Base-by-base conservation (phyloP, 2,888 invertebrate genomes). In the Lepidocyrtoides sp. region DNA sequence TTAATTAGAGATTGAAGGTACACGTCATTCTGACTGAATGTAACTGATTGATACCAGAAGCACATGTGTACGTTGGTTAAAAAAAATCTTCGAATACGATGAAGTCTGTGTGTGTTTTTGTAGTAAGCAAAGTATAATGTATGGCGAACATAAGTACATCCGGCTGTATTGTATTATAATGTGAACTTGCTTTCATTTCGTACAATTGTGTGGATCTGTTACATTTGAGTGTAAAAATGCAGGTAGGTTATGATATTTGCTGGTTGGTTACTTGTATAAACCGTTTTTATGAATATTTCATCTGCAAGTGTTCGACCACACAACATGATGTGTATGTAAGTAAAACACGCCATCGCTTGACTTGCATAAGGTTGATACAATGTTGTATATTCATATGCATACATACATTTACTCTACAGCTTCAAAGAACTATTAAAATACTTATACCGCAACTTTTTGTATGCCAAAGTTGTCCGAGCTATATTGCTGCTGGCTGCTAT, bases 201-300 rank as follows among this genome's bases (percentile, higher is more conserved):
- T 36, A 79, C 54, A 79, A 8, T 77, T 26, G 14, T 44, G 17
- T 23, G 26, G 20, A 72, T 48, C 77, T 29, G 5, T 10, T 51
- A n/a, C 23, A 77, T 54, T 26, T 23, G n/a, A 44, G 5, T 44
- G 72, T 44, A 29, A 8, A 44, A 72, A 72, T 44, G 48, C 51
- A 48, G 23, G 75, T 51, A 75, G 44, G 72, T 44, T 44, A 69
- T 10, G 72, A 32, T 69, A 26, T n/a, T 41, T 14, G 10, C 17
- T 7, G 36, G 1, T 23, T 17, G 20, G 7, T 26, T 60, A 69
- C 29, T 12, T 29, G 7, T 41, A 69, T 23, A 54, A 57, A 57
- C 81, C 36, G 57, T 81, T 54, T 32, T 81, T 54, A 36, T 81
- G 57, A 54, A 81, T 57, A 81, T 57, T 81, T 81, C 81, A 81